phyloP scores from a whole-genome alignment of 1,140 invertebrate species.

The Zaprionus gabonicus region DNA sequence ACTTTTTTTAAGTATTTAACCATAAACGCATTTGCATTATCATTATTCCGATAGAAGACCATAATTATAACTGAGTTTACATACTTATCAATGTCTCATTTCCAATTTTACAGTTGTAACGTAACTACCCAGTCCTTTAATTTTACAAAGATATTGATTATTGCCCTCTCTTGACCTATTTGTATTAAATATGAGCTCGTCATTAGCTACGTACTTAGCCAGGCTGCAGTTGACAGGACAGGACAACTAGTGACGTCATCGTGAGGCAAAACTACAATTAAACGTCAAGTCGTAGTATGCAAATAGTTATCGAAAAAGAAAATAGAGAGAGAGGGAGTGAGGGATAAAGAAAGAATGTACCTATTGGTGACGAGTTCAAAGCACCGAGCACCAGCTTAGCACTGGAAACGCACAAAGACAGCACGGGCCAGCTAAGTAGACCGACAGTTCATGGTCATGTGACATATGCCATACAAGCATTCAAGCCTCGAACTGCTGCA shows the following conservation, averaged over 20 bases:
- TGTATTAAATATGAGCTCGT: slow-evolving; percentile 30
- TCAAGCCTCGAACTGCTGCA: slow-evolving; percentile 35
- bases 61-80: too few relatives aligned
- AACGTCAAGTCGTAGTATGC: background rate
- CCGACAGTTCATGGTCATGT: slow-evolving; percentile 56
- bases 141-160: slow-evolving; percentile 37
- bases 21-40: too few relatives aligned
- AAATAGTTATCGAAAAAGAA: background rate
- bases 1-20: too few relatives aligned
- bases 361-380: slow-evolving; percentile 46
- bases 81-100: background rate
- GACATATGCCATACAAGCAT: slow-evolving; percentile 43
- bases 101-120: too few relatives aligned
- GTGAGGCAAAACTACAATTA: background rate
- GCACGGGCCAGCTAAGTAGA: slow-evolving; percentile 19
- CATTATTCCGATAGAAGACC: too few relatives aligned
- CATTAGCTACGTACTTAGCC: slow-evolving; percentile 19
- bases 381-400: slow-evolving; percentile 14
- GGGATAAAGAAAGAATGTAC: background rate
- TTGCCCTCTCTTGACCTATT: slow-evolving; percentile 28
- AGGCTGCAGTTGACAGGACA: background rate
- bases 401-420: background rate
- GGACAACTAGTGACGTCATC: slow-evolving; percentile 24
- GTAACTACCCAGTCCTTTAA: background rate
- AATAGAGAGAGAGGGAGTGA: too few relatives aligned